Evolutionary conservation across 2,888 invertebrate species (phyloP).

Genomic region (Macaria notata): DNA sequence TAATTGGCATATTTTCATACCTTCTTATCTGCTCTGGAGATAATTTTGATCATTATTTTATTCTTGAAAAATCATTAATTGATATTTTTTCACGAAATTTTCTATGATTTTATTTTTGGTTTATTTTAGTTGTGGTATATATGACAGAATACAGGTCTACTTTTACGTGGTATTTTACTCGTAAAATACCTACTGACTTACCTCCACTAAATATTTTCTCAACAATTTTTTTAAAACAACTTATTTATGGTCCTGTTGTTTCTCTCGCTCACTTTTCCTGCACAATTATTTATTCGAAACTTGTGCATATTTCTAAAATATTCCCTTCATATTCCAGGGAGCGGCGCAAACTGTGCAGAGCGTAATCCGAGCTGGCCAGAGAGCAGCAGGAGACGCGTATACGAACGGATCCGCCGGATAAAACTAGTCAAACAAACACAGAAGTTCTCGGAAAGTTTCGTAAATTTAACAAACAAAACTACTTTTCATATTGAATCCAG

Average conservation of each 20-base stretch:
- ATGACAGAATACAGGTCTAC: no score
- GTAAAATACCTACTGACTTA: no score
- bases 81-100: no score
- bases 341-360: constrained; percentile 87
- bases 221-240: no score
- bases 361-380: constrained; percentile 82
- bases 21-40: neutral
- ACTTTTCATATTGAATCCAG: no score
- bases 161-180: no score
- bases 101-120: no score
- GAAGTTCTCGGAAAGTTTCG: constrained; percentile 1
- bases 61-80: no score
- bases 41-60: no score
- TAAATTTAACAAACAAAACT: neutral
- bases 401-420: constrained; percentile 70
- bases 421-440: constrained; percentile 20
- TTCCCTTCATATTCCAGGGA: constrained; percentile 78
- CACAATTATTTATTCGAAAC: neutral
- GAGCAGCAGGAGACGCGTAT: constrained; percentile 75
- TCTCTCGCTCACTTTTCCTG: neutral
- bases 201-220: no score
- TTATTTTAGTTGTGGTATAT: no score
- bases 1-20: constrained; percentile 3
- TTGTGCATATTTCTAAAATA: no score
- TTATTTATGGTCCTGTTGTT: neutral